A percentile compares a stretch with the other conserved stretches of the same genome.
Evolutionary conservation across 2,797 vertebrate species (phyloP).

Genomic region (Diceros bicornis): DNA sequence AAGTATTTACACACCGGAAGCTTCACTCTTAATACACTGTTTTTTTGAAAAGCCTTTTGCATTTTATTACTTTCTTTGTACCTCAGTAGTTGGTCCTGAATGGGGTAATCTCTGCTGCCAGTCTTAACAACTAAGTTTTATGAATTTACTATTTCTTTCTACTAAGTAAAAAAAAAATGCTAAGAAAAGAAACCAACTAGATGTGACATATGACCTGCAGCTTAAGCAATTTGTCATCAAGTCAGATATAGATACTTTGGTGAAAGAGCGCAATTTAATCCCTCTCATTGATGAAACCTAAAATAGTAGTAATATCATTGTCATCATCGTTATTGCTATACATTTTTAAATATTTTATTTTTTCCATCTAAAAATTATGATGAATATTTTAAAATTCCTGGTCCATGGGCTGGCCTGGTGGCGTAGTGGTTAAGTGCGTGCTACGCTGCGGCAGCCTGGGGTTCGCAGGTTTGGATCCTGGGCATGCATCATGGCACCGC

Average conservation of each 20-base stretch:
- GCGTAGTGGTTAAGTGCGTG: too few species aligned
- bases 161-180: constrained; percentile 38
- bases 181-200: constrained; percentile 27
- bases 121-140: constrained; percentile 54
- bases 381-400: constrained; percentile 41
- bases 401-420: neutral
- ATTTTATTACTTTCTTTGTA: constrained; percentile 50
- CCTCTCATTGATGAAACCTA: constrained; percentile 35
- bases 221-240: constrained; percentile 37
- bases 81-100: constrained; percentile 1
- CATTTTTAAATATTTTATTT: constrained; percentile 35
- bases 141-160: constrained; percentile 54
- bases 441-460: too few species aligned
- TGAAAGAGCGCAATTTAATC: constrained; percentile 1
- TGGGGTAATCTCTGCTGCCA: neutral
- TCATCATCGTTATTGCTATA: neutral
- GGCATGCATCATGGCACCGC: too few species aligned
- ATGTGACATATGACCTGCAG: neutral
- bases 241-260: neutral
- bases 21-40: constrained; percentile 16
- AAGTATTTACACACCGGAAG: constrained; percentile 40
- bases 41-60: constrained; percentile 42
- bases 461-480: too few species aligned
- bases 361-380: constrained; percentile 48
- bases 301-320: neutral